phyloP scores from a whole-genome alignment of 2,113 vertebrate species.

The Halcyon senegalensis region DNA sequence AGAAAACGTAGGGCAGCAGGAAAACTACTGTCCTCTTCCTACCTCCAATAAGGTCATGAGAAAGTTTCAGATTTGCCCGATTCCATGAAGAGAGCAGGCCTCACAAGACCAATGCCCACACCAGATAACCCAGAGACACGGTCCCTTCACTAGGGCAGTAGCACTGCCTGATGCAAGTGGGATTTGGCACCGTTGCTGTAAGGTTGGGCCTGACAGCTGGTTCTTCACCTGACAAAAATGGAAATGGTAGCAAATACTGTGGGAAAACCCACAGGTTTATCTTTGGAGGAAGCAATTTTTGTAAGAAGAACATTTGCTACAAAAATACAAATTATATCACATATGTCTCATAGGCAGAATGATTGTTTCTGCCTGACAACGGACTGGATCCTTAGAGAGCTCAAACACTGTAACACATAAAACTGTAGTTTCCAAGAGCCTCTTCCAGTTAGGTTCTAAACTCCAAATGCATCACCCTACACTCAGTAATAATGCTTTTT shows the following conservation, averaged over 20 bases:
- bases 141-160: neutral
- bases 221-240: neutral
- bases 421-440: neutral
- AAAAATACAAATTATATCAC: neutral
- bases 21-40: neutral
- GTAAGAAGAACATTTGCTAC: neutral
- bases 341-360: neutral
- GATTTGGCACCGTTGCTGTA: fast-evolving
- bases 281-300: neutral
- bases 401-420: fast-evolving
- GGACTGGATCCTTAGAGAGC: neutral
- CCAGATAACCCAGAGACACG: neutral
- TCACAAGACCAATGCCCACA: fast-evolving
- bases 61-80: neutral
- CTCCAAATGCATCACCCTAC: neutral
- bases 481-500: neutral
- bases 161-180: fast-evolving
- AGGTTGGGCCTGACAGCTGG: neutral
- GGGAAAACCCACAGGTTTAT: neutral
- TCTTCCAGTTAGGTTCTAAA: neutral
- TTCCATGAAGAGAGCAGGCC: neutral
- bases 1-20: fast-evolving
- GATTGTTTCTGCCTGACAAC: neutral
- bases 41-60: neutral
- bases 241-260: neutral